phyloP scores from a whole-genome alignment of 1,140 invertebrate genomes.

The Plodia interpunctella region DNA sequence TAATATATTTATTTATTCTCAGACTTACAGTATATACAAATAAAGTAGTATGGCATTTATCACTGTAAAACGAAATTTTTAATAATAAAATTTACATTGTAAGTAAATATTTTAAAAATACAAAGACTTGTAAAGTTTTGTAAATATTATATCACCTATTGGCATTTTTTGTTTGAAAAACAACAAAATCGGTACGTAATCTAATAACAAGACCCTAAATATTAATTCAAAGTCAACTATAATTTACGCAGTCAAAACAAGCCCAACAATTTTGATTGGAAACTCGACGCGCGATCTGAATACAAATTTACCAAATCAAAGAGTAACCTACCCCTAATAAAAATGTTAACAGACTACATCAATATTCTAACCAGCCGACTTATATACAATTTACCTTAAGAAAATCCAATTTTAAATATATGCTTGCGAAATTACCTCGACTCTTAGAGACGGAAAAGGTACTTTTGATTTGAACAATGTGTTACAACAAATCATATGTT shows the following conservation, averaged over 20 bases:
- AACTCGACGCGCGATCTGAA: background rate
- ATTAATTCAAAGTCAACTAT: background rate
- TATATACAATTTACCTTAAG: background rate
- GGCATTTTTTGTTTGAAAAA: too few relatives aligned
- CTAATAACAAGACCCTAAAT: background rate
- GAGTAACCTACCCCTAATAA: slow-evolving; percentile 1
- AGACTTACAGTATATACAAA: too few relatives aligned
- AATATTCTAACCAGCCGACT: slow-evolving; percentile 2
- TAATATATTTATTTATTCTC: too few relatives aligned
- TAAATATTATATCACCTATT: too few relatives aligned
- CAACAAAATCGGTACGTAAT: too few relatives aligned
- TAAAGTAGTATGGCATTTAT: too few relatives aligned
- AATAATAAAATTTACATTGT: too few relatives aligned
- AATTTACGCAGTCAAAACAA: background rate
- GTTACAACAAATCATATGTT: too few relatives aligned
- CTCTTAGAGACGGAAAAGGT: background rate
- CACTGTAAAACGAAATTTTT: too few relatives aligned
- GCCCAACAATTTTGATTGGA: background rate
- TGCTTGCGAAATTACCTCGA: background rate
- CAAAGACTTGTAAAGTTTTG: too few relatives aligned
- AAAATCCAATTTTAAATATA: slow-evolving; percentile 3
- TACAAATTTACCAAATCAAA: slow-evolving; percentile 3
- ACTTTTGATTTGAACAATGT: too few relatives aligned
- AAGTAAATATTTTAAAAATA: too few relatives aligned
- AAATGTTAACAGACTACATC: slow-evolving; percentile 7